A percentile compares a stretch with the other conserved stretches of the same genome.
Evolutionary conservation across 1,140 invertebrate genomes (phyloP).

Genomic region (Drosophila eugracilis): DNA sequence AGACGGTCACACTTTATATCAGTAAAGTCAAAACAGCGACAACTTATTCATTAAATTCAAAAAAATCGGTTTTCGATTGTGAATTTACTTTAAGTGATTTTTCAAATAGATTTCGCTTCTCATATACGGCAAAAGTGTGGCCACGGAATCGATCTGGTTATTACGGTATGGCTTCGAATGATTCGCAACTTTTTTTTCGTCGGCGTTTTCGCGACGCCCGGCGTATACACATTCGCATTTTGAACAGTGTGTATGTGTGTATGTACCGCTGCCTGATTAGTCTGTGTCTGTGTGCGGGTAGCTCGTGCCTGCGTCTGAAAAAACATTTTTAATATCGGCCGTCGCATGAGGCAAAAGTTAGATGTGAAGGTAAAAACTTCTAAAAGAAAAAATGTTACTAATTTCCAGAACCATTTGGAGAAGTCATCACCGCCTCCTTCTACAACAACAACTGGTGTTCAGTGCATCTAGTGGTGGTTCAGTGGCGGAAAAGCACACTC

Average conservation of each 20-base stretch:
- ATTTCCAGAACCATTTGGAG: slow-evolving; percentile 76
- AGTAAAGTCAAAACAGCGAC: slow-evolving; percentile 72
- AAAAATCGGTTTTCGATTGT: neutral
- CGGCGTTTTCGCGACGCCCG: slow-evolving; percentile 78
- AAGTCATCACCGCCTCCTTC: slow-evolving; percentile 57
- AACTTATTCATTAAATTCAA: slow-evolving; percentile 30
- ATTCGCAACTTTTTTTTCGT: slow-evolving; percentile 29
- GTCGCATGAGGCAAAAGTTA: slow-evolving; percentile 28
- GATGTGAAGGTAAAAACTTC: neutral
- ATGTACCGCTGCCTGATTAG: slow-evolving; percentile 16
- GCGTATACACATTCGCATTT: slow-evolving; percentile 27
- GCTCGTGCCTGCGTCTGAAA: slow-evolving; percentile 64
- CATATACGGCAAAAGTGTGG: slow-evolving; percentile 22
- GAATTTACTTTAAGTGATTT: neutral
- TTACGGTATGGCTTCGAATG: slow-evolving; percentile 23
- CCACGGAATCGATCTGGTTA: slow-evolving; percentile 8
- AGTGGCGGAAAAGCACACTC: slow-evolving; percentile 20
- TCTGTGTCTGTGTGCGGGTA: slow-evolving; percentile 34
- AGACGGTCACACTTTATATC: slow-evolving; percentile 15
- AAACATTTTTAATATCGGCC: slow-evolving; percentile 38
- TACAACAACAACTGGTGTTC: slow-evolving; percentile 38
- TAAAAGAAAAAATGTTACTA: slow-evolving; percentile 63
- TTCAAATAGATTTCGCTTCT: neutral
- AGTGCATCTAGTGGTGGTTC: slow-evolving; percentile 13
- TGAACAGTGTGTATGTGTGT: slow-evolving; percentile 20